Conservation (phyloP, 2,797 vertebrate species). For the Phoebastria nigripes region DNA sequence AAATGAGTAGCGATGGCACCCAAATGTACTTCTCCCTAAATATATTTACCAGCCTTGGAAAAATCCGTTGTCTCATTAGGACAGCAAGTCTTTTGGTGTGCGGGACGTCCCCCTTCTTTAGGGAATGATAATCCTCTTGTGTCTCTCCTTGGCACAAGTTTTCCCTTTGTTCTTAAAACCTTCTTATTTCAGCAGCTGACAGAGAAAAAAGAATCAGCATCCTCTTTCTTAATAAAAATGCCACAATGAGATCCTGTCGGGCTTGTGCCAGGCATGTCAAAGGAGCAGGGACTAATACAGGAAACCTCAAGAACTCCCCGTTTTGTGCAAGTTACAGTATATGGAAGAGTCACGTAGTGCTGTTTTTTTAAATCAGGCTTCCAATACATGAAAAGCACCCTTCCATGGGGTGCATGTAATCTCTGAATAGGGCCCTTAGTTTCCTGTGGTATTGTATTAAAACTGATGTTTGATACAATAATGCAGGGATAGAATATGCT, state of each 20-base stretch:
- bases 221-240: conserved; percentile 51
- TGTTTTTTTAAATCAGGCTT: conserved; percentile 40
- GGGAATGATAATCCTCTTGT: conserved; percentile 35
- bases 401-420: conserved; percentile 40
- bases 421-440: conserved; percentile 52
- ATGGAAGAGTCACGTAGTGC: conserved; percentile 31
- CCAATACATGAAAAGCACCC: conserved; percentile 50
- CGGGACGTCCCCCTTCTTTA: background rate
- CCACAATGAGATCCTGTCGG: conserved; percentile 47
- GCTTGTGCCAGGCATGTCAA: conserved; percentile 45
- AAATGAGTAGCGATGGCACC: conserved; percentile 70
- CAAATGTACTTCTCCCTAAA: conserved; percentile 62
- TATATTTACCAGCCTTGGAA: conserved; percentile 56
- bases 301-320: conserved; percentile 44
- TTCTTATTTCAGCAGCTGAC: conserved; percentile 57
- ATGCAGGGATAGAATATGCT: conserved; percentile 23
- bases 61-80: conserved; percentile 23
- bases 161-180: conserved; percentile 65
- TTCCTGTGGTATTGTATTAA: conserved; percentile 11
- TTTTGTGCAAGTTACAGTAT: conserved; percentile 46
- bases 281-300: conserved; percentile 53
- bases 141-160: conserved; percentile 45
- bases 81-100: background rate
- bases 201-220: conserved; percentile 58
- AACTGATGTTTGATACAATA: conserved; percentile 15